These are phyloP conservation scores for Garra rufa DNA, from an alignment of 2,113 vertebrate species.

Conservation along the genomic window DNA sequence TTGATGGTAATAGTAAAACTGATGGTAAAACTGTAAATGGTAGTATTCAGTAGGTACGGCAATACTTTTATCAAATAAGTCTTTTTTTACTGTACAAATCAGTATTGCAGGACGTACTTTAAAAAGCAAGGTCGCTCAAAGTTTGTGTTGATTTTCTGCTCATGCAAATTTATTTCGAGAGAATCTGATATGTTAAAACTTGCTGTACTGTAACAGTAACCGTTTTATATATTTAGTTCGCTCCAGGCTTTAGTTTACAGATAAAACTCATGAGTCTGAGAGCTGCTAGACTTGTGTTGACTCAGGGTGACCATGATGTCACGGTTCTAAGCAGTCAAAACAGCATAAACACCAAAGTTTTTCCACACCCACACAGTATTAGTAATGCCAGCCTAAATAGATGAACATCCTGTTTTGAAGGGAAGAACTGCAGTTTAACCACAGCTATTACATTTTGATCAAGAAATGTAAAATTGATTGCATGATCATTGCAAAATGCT, in stretches of 20 bases:
- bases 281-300: slow-evolving; percentile 27
- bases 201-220: background rate
- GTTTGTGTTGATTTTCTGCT: background rate
- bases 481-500: background rate
- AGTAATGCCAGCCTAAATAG: background rate
- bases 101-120: background rate
- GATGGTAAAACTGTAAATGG: background rate
- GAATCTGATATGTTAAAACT: background rate
- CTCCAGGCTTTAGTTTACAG: background rate
- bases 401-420: slow-evolving; percentile 1
- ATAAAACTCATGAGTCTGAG: background rate
- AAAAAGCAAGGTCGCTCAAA: background rate
- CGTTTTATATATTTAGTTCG: background rate
- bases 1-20: too few species aligned
- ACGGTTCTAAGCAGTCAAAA: slow-evolving; percentile 27
- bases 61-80: background rate
- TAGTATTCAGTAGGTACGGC: background rate
- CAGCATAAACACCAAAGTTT: background rate
- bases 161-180: background rate
- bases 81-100: background rate
- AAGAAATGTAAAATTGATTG: background rate
- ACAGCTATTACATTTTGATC: background rate
- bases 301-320: slow-evolving; percentile 44
- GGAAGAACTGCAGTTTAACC: background rate
- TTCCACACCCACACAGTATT: slow-evolving; percentile 37